Evolutionary conservation across 2,888 invertebrate genomes (phyloP).

Genomic region (Drosophila mimetica): DNA sequence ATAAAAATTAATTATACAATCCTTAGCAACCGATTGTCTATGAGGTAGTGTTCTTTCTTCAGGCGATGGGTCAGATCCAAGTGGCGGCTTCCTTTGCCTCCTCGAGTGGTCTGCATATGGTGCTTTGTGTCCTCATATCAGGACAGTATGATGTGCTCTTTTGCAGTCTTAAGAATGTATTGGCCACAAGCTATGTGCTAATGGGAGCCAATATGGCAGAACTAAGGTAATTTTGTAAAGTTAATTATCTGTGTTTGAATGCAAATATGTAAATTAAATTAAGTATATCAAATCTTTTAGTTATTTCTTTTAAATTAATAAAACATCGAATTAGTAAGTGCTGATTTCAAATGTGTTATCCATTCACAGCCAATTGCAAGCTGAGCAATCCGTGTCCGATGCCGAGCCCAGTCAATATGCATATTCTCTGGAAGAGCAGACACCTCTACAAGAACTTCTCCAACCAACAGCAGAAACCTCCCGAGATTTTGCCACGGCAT

Average conservation of each 20-base stretch:
- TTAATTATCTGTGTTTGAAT: no score
- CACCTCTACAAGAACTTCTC: slow-evolving; percentile 32
- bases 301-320: no score
- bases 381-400: slow-evolving; percentile 57
- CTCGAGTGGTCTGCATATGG: slow-evolving; percentile 82
- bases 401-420: slow-evolving; percentile 70
- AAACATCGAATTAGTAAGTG: no score
- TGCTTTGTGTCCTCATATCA: slow-evolving; percentile 69
- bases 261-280: no score
- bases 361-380: slow-evolving; percentile 54
- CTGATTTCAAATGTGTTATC: not conserved
- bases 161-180: slow-evolving; percentile 80
- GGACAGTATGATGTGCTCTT: slow-evolving; percentile 81
- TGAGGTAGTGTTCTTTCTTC: slow-evolving; percentile 74
- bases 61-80: slow-evolving; percentile 81
- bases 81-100: slow-evolving; percentile 75
- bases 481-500: slow-evolving; percentile 52
- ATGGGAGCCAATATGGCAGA: slow-evolving; percentile 51
- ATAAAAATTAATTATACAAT: not conserved
- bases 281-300: no score
- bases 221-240: slow-evolving; percentile 55
- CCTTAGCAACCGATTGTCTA: slow-evolving; percentile 71
- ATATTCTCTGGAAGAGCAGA: slow-evolving; percentile 57
- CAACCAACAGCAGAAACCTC: not conserved
- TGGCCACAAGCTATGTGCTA: slow-evolving; percentile 69